Base-by-base conservation (phyloP, 2,797 vertebrate genomes). In the Lutjanus argentimaculatus region DNA sequence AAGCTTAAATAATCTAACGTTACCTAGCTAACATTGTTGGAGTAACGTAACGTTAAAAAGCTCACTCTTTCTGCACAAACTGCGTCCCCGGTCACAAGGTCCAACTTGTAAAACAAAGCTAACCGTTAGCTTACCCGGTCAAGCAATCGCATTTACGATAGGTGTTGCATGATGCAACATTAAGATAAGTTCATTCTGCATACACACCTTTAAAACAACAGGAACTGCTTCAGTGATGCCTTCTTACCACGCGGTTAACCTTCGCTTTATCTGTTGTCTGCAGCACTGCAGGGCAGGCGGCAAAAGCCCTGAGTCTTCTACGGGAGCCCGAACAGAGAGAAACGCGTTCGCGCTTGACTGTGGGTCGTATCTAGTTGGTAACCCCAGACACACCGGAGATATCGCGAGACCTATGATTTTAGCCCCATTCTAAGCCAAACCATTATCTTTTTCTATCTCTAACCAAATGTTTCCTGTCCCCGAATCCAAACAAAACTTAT, bases 221-320 rank as follows among this genome's bases (percentile, higher is more conserved):
- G 21, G 8, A 56, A 11, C 10, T 1, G 49, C 16, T 51, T 67
- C 3, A 4, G 5, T 0, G 8, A 49, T 52, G 21, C 3, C 10
- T 58, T 0, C 19, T 59, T 15, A 82, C 78, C 93, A 92, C 93
- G 90, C 79, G 90, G 88, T 85, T 64, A 4, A 19, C 19, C 21
- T 52, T 49, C 10, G 62, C 77, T 90, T 72, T 87, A 67, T 83
- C 19, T 81, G 6, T 45, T 15, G 11, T 71, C 10, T 53, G 59
- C 13, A 43, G 51, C 21, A 6, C 48, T 14, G 62, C 6, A 40
- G 40, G 64, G 67, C 63, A 17, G 69, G 92, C 91, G 93, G 89
- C 84, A 92, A 92, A 90, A 65, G 25, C 72, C 0, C 40, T 8
- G 3, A 10, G 1, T 58, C 2, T 10, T 7, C 83, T 88, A 94